Evolutionary conservation across 2,797 vertebrate species (phyloP).

Genomic region (Acrossocheilus fasciatus): DNA sequence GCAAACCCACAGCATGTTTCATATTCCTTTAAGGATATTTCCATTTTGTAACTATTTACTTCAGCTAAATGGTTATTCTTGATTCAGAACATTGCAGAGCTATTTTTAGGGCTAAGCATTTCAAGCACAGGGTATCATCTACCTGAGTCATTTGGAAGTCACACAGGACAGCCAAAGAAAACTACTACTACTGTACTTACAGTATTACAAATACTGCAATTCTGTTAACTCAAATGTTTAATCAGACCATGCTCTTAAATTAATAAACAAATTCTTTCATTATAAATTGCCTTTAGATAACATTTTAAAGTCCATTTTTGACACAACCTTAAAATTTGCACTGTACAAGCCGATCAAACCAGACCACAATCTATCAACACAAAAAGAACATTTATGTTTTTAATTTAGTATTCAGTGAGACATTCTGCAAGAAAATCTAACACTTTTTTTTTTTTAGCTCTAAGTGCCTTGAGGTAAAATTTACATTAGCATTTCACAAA

Average conservation of each 20-base stretch:
- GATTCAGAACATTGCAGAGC: constrained; percentile 33
- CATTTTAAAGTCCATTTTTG: neutral
- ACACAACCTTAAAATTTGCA: neutral
- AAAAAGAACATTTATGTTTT: neutral
- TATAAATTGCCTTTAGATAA: neutral
- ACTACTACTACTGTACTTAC: constrained; percentile 31
- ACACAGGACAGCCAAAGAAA: constrained; percentile 20
- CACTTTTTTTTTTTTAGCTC: neutral
- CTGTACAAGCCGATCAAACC: neutral
- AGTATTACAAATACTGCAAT: constrained; percentile 19
- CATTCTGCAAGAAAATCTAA: neutral
- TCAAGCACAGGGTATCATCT: constrained; percentile 26
- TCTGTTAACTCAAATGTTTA: neutral
- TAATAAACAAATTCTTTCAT: neutral
- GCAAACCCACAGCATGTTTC: neutral
- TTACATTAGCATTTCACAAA: neutral
- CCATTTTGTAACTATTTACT: constrained; percentile 18
- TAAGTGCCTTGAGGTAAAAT: neutral
- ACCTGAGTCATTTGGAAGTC: constrained; percentile 6
- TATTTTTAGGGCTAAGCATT: constrained; percentile 33
- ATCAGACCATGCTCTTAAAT: constrained; percentile 6
- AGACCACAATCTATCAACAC: neutral
- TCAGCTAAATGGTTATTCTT: constrained; percentile 20
- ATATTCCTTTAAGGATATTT: constrained; percentile 3
- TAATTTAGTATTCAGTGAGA: neutral